A percentile compares a stretch with the other conserved stretches of the same genome.
These are phyloP conservation scores for Callipepla californica DNA, from an alignment of 2,113 vertebrate species.

Conservation along the genomic window DNA sequence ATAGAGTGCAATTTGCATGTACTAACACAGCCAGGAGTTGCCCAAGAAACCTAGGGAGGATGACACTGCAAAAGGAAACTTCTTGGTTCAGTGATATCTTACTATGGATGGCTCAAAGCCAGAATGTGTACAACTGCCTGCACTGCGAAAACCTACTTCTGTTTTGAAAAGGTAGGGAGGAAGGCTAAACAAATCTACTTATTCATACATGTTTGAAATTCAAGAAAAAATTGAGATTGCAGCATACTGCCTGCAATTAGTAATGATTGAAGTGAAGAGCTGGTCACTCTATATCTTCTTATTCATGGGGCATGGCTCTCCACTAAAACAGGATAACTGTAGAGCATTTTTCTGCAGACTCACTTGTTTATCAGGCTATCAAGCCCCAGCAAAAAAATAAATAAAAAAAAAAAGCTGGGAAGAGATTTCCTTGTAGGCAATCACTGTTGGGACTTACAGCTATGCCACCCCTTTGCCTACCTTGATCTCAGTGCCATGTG, in stretches of 20 bases:
- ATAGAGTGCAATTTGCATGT: not conserved
- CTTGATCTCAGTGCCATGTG: rapidly evolving
- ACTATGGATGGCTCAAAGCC: not conserved
- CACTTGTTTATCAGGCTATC: rapidly evolving
- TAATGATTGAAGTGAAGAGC: not conserved
- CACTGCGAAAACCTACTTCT: not conserved
- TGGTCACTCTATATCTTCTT: not conserved
- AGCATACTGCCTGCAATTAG: not conserved
- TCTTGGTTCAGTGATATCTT: not conserved
- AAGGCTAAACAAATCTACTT: not conserved
- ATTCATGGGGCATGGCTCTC: not conserved
- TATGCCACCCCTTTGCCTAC: not conserved
- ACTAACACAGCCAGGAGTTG: not conserved
- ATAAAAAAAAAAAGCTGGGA: not conserved
- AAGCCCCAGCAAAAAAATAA: not conserved
- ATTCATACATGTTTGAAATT: not conserved
- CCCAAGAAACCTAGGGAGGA: not conserved
- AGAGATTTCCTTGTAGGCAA: not conserved
- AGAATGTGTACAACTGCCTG: not conserved
- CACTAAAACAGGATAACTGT: not conserved
- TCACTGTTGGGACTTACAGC: rapidly evolving
- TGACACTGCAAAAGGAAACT: not conserved
- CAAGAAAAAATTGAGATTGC: not conserved
- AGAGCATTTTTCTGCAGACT: not conserved
- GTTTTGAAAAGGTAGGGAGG: not conserved